A percentile compares a stretch with the other conserved stretches of the same genome.
Evolutionary conservation across 2,888 invertebrate genomes (phyloP).

Genomic region (Amphiduros pacificus): DNA sequence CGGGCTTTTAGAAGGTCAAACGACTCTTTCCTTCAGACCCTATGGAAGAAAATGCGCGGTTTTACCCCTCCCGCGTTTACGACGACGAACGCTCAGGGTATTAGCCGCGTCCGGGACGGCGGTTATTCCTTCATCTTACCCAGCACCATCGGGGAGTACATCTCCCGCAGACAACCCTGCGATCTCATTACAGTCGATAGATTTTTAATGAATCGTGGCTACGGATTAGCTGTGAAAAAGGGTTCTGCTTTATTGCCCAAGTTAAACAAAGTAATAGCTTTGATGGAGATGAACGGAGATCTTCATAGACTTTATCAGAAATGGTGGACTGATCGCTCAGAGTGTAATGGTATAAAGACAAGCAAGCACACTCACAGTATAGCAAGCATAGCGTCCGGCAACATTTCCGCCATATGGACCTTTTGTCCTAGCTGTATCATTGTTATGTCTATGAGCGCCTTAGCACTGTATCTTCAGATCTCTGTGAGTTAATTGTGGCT

Average conservation of each 20-base stretch:
- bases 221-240: conserved; percentile 27
- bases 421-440: too few species aligned
- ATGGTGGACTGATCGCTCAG: conserved; percentile 25
- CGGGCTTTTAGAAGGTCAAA: conserved; percentile 24
- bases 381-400: too few species aligned
- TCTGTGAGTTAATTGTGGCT: too few species aligned
- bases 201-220: conserved; percentile 25
- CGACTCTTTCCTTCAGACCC: conserved; percentile 13
- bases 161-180: conserved; percentile 27
- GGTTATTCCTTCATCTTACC: conserved; percentile 29
- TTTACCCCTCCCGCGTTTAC: conserved; percentile 22
- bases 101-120: conserved; percentile 23
- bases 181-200: conserved; percentile 26
- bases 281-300: conserved; percentile 20
- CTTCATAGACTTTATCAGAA: conserved; percentile 21
- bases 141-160: conserved; percentile 28
- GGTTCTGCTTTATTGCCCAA: conserved; percentile 21
- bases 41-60: conserved; percentile 24
- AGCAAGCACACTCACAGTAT: too few species aligned
- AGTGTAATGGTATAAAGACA: conserved; percentile 21
- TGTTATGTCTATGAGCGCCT: too few species aligned
- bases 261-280: conserved; percentile 23
- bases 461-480: too few species aligned
- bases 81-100: conserved; percentile 26
- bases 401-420: too few species aligned